Percentiles rank a stretch among this genome's conserved stretches.
phyloP scores from a whole-genome alignment of 2,797 vertebrate species.

The Cuniculus paca region DNA sequence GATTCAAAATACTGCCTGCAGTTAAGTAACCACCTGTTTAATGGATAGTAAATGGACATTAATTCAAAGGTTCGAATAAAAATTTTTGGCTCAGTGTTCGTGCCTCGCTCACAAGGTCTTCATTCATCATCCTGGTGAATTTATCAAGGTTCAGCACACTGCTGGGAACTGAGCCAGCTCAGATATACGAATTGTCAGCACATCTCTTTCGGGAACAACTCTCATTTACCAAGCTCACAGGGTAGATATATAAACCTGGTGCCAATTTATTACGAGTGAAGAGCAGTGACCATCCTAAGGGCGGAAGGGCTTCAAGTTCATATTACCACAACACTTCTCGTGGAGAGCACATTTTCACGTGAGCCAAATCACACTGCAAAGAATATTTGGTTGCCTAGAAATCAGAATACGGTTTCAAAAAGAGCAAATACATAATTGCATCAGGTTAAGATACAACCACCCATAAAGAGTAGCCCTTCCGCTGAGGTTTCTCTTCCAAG shows the following conservation, averaged over 20 bases:
- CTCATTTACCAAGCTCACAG: neutral
- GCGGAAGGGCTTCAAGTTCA: neutral
- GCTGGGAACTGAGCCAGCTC: neutral
- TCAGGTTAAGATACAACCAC: neutral
- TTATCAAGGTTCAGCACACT: neutral
- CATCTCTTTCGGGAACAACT: conserved; percentile 33
- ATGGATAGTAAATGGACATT: neutral
- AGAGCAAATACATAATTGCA: neutral
- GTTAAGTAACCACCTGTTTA: neutral
- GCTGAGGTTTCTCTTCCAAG: neutral
- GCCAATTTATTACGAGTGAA: conserved; percentile 4
- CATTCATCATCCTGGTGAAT: conserved; percentile 42
- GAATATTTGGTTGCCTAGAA: neutral
- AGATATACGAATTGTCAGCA: conserved; percentile 23
- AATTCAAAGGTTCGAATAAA: conserved; percentile 64
- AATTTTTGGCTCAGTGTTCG: neutral
- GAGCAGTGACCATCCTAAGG: neutral
- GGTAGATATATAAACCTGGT: neutral
- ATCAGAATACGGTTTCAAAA: neutral
- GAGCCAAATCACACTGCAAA: neutral
- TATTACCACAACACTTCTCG: neutral
- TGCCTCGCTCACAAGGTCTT: conserved; percentile 27
- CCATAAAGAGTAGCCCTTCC: neutral
- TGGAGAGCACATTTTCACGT: neutral
- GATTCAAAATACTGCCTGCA: neutral